Evolutionary conservation across 2,113 vertebrate genomes (phyloP).

Genomic region (Cololabis saira): DNA sequence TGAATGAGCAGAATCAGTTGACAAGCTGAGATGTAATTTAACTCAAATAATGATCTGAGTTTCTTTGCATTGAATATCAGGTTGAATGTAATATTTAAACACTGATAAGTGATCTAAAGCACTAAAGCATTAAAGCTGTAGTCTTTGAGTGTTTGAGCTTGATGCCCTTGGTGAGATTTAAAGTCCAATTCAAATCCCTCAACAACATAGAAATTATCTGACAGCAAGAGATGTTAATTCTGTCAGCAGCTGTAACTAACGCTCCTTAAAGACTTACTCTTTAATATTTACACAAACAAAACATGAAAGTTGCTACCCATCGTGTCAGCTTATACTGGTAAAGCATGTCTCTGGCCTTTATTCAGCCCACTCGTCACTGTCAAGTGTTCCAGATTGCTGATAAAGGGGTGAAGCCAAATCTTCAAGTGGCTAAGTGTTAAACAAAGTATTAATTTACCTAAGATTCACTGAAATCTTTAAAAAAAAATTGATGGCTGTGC

Average conservation of each 20-base stretch:
- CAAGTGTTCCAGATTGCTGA: not conserved
- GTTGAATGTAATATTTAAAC: constrained; percentile 8
- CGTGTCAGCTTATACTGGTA: not conserved
- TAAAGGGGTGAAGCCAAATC: constrained; percentile 13
- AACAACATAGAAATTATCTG: constrained; percentile 35
- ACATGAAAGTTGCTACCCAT: constrained; percentile 7
- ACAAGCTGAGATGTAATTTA: not conserved
- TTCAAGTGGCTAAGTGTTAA: constrained; percentile 1
- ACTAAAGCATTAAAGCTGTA: constrained; percentile 21
- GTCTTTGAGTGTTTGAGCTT: constrained; percentile 15
- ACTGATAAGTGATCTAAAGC: constrained; percentile 27
- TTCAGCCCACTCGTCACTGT: not conserved
- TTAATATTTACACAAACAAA: constrained; percentile 11
- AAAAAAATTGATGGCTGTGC: not conserved
- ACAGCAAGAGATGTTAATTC: constrained; percentile 18
- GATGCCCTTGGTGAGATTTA: constrained; percentile 51
- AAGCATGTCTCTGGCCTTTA: constrained; percentile 18
- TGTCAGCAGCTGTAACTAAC: constrained; percentile 43
- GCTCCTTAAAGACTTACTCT: constrained; percentile 25
- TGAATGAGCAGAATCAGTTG: not conserved
- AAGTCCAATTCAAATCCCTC: constrained; percentile 27
- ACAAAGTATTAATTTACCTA: constrained; percentile 16
- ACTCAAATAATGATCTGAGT: constrained; percentile 1
- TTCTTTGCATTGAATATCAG: constrained; percentile 3
- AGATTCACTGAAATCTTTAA: not conserved